phyloP scores from a whole-genome alignment of 2,888 invertebrate species.

The Cerceris rybyensis region DNA sequence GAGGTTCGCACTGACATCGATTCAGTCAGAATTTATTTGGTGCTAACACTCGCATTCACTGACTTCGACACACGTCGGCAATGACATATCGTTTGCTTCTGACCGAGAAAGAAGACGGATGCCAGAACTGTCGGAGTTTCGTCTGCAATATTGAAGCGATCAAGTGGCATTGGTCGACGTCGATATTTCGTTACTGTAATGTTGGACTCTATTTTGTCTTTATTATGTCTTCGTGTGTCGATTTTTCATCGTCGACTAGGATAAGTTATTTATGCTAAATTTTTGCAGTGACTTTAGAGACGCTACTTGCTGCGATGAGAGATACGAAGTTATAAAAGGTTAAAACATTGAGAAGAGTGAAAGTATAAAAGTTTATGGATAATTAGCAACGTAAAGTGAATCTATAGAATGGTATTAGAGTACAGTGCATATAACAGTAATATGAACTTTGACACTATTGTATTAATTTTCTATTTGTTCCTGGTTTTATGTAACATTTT shows the following conservation, averaged over 20 bases:
- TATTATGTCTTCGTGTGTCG: neutral
- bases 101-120: constrained; percentile 3
- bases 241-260: neutral
- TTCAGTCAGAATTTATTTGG: constrained; percentile 10
- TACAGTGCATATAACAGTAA: no score
- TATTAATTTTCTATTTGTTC: no score
- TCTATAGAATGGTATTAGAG: no score
- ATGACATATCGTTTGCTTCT: constrained; percentile 15
- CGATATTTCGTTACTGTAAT: neutral
- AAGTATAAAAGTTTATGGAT: no score
- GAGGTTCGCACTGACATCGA: neutral
- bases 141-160: constrained; percentile 7
- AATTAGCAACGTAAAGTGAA: no score
- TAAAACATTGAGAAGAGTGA: no score
- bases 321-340: no score
- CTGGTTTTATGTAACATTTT: no score
- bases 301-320: no score
- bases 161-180: constrained; percentile 7
- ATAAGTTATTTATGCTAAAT: no score
- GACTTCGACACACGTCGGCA: neutral
- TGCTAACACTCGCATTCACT: constrained; percentile 12
- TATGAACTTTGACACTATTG: no score
- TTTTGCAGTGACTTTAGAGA: no score
- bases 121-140: constrained; percentile 5
- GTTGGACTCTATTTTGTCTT: neutral